Evolutionary conservation across 2,797 vertebrate genomes (phyloP), one percentile per base, ranked within the genome.

Genomic region (Microctenopoma steveboyesi): DNA sequence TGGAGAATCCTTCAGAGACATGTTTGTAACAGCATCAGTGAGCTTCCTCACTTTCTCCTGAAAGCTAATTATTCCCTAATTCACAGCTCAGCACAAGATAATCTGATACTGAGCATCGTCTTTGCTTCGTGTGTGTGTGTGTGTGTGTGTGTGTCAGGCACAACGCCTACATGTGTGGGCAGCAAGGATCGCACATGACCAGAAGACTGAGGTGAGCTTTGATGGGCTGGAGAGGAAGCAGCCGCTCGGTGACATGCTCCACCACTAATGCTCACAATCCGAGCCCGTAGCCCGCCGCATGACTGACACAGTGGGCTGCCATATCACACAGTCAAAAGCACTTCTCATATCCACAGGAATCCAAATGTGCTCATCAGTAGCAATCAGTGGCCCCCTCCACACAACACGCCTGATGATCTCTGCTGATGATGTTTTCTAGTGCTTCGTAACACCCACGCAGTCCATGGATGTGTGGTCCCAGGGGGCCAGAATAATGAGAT

Each of bases 331-430:
- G 65, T 64, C 53, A 52, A 72, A 63, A 79, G 53, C 73, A 61
- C 62, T 74, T 51, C 33, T 4, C 56, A 50, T 52, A 76, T 47
- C 72, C 61, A 48, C 63, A 60, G 64, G 65, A 78, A 78, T 76
- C 52, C 1, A 9, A 74, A 76, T 77, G 69, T 72, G 57, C 76
- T 78, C 76, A 82, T 86, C 76, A 76, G 69, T 15, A 30, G 52
- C 60, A 69, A 83, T 78, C 79, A 81, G 72, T 10, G 18, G 42
- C 15, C 12, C 22, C 63, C 49, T 59, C 48, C 12, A 30, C 59
- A 65, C 30, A 54, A 45, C 62, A 55, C 1, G 49, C 57, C 64
- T 55, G 59, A 71, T 65, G 73, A 76, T 76, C 59, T 73, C 49
- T 43, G 52, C 60, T 78, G 78, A 78, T 72, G 57, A 77, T 65